Base-by-base conservation (phyloP, 2,113 vertebrate genomes). In the Siniperca chuatsi region DNA sequence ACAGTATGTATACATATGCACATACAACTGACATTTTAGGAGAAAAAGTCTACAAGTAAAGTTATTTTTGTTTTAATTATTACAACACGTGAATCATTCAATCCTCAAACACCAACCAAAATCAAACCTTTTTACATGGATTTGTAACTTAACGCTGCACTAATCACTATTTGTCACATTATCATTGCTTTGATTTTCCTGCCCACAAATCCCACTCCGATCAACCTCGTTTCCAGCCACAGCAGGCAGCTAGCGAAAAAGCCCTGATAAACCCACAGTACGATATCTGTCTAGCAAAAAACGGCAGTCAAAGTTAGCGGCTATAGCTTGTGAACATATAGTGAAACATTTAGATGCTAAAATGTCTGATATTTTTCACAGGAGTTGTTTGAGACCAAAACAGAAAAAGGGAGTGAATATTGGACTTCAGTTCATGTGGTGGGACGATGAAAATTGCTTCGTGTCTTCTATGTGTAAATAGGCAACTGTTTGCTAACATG, bases 371-470 rank as follows among this genome's bases (percentile, higher is more conserved):
- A 18, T 15, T 57, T 57, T 78, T 29, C 10, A 8, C 9, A 11
- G 4, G 11, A 50, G 29, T 16, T 75, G 73, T 44, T 71, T 57
- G 66, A 61, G 60, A 73, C 40, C 29, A 54, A 65, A 52, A 29
- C 50, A 6, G 20, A 46, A 68, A 75, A 60, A n/a, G 0, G 0
- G 29, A 61, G 18, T 7, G 2, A 60, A 50, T 61, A 23, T 50
- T 21, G 13, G 23, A 46, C 44, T 42, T 50, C 16, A 3, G 33
- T 29, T 33, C 0, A 65, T 11, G 8, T 54, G 8, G 7, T 21
- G 29, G 68, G 29, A 18, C 21, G 1, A 25, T 44, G 3, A 29
- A 68, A 25, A 23, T 42, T 55, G 11, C n/a, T 44, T 16, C 6
- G 3, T 23, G 52, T 57, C 6, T 57, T 33, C 18, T 54, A 3